Evolutionary conservation across 2,113 vertebrate species (phyloP), one percentile per base, ranked within the genome.

Genomic region (Anser cygnoides): DNA sequence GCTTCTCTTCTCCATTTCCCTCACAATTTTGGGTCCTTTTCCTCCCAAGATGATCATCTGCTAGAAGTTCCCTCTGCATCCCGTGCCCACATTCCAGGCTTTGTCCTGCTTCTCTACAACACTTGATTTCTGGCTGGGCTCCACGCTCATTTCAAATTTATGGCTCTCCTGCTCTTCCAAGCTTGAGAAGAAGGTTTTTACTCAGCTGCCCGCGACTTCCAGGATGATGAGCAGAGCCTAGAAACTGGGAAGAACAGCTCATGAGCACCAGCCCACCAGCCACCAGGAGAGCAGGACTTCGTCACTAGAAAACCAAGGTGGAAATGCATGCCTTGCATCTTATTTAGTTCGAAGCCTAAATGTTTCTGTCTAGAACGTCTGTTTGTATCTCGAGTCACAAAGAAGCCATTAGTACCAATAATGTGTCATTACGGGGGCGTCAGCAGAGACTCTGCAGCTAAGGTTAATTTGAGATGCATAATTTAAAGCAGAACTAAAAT

Each of bases 381-480:
- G 93, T 96, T 95, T 96, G 93, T 94, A 84, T 92, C 95, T 96
- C 39, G n/a, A 94, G 90, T 95, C 93, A 94, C 88, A 94, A 81
- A 96, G 91, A 97, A 96, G 77, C 88, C 96, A 95, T 92, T 94
- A 96, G 94, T 92, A 96, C 90, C 95, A 97, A 95, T 96, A 95
- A 97, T 87, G 96, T 95, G 94, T 94, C 94, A 96, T 94, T 96
- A 96, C 0, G 95, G 94, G 94, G 96, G 95, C 37, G 89, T 73
- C 84, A 76, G 92, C 92, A 97, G 77, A 87, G 91, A 96, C 93
- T 96, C 82, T 75, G 91, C 71, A 91, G 95, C 92, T 84, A 96
- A 96, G 91, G 95, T 95, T 94, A 95, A 97, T 96, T 90, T 93
- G 80, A 95, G 95, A 95, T 85, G 88, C 80, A 71, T 92, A 95